Evolutionary conservation across 2,888 invertebrate species (phyloP), one percentile per base, ranked within the genome.

Genomic region (Drosophila falleni): DNA sequence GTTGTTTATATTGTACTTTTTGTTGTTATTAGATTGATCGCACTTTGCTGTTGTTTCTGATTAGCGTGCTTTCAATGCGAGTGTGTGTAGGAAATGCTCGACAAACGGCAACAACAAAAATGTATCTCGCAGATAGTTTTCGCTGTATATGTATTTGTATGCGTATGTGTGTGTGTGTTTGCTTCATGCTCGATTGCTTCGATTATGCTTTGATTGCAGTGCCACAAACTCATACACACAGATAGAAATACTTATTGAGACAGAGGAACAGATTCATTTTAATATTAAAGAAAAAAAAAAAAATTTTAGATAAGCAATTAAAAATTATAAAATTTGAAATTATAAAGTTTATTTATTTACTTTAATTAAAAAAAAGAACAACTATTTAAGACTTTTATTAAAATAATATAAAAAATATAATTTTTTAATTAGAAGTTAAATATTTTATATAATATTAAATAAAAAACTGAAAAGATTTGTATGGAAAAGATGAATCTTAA

Each of bases 121-220:
- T 76, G 78, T 76, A 78, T 74, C 64, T 74, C 79, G 41, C 59
- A 76, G 74, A 76, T 78, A 78, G 39, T 53, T 70, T 68, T 31
- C 46, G 13, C 44, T 51, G 23, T 50, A 41, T 10, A 11, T 41
- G 63, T 41, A 11, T 29, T 11, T 29, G 29, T 29, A 10, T n/a
- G 26, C 31, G 33, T 47, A 13, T 55, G 16, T 60, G 37, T 56
- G 53, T 70, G 44, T 33, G 26, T 47, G 46, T 47, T 31, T 49
- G 74, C 53, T 86, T 86, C 78, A 82, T 80, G 87, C 81, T 78
- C 87, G 81, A 82, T 82, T 83, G 82, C 60, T 71, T 74, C 81
- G 83, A 77, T 83, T 82, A 86, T 82, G 81, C 73, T 81, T 78
- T 65, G 79, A 78, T 84, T 83, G 78, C 80, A 83, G 35, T 66